These are phyloP conservation scores for Drosophila nikananu DNA, from an alignment of 1,140 invertebrate species.

Conservation along the genomic window DNA sequence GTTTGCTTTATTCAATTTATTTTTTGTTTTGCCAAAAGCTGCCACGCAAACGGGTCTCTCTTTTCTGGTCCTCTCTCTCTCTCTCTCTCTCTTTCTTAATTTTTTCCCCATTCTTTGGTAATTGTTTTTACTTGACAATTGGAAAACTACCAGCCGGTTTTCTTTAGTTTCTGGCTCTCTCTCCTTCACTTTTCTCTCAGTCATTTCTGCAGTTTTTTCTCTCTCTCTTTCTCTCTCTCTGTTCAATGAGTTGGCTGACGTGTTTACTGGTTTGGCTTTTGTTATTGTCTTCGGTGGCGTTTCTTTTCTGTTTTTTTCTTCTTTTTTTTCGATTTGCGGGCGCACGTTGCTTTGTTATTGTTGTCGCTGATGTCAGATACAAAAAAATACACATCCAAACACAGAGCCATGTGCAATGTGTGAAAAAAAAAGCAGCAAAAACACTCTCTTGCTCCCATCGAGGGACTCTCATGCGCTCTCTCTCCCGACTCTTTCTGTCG, in stretches of 20 bases:
- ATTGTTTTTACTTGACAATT: slow-evolving; percentile 55
- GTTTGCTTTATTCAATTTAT: slow-evolving; percentile 14
- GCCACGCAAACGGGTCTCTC: slow-evolving; percentile 54
- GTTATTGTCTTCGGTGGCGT: slow-evolving; percentile 34
- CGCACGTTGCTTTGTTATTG: slow-evolving; percentile 76
- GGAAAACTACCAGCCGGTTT: slow-evolving; percentile 65
- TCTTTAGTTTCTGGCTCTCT: slow-evolving; percentile 19
- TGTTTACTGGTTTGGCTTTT: slow-evolving; percentile 67
- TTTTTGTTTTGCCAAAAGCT: slow-evolving; percentile 54
- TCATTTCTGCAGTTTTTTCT: background rate
- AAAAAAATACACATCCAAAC: slow-evolving; percentile 31
- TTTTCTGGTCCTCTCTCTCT: slow-evolving; percentile 8
- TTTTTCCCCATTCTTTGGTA: slow-evolving; percentile 30
- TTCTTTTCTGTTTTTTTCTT: slow-evolving; percentile 36
- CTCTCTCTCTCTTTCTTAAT: slow-evolving; percentile 6
- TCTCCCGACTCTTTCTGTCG: slow-evolving; percentile 6
- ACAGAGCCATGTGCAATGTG: slow-evolving; percentile 52
- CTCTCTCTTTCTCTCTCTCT: background rate
- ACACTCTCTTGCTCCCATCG: slow-evolving; percentile 1
- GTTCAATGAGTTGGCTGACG: slow-evolving; percentile 57
- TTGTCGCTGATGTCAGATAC: slow-evolving; percentile 76
- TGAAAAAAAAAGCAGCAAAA: slow-evolving; percentile 26
- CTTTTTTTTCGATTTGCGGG: slow-evolving; percentile 42
- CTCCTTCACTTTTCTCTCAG: slow-evolving; percentile 17
- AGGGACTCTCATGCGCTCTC: background rate